These are phyloP conservation scores for Stichopus horrens DNA, from an alignment of 53 echinoderm and acorn worm species.

Conservation along the genomic window DNA sequence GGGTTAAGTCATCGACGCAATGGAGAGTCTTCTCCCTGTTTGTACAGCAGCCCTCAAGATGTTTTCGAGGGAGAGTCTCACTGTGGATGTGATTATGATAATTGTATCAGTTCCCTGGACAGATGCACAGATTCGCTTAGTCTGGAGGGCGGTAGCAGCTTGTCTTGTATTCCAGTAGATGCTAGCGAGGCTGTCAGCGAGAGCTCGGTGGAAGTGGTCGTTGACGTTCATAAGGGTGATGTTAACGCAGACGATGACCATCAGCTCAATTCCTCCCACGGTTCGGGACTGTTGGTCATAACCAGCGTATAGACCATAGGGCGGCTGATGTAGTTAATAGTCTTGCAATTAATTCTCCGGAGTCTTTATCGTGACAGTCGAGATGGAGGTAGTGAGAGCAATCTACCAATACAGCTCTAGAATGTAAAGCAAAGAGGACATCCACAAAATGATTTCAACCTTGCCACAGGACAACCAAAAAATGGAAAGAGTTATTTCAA, in stretches of 20 bases:
- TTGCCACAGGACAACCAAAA: too few species aligned
- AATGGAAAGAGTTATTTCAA: too few species aligned
- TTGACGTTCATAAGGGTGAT: conserved; percentile 12
- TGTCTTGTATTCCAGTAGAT: neutral
- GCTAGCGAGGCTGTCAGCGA: conserved; percentile 17
- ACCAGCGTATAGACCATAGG: neutral
- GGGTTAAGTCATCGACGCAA: neutral
- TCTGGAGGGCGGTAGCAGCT: neutral
- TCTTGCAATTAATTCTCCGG: too few species aligned
- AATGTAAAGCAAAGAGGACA: too few species aligned
- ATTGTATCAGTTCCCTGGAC: neutral
- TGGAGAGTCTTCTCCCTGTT: neutral
- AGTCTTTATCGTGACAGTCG: too few species aligned
- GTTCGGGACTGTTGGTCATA: neutral
- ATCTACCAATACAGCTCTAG: too few species aligned
- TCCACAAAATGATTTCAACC: too few species aligned
- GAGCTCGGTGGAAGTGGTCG: conserved; percentile 22
- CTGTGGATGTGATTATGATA: too few species aligned
- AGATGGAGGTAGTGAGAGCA: too few species aligned
- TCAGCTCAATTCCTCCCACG: neutral
- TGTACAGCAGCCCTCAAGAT: neutral
- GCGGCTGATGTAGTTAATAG: too few species aligned
- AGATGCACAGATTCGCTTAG: neutral
- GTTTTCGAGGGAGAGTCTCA: neutral
- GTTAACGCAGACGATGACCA: neutral